Conservation (phyloP, 1,140 invertebrate species). For the Eufriesea mexicana region DNA sequence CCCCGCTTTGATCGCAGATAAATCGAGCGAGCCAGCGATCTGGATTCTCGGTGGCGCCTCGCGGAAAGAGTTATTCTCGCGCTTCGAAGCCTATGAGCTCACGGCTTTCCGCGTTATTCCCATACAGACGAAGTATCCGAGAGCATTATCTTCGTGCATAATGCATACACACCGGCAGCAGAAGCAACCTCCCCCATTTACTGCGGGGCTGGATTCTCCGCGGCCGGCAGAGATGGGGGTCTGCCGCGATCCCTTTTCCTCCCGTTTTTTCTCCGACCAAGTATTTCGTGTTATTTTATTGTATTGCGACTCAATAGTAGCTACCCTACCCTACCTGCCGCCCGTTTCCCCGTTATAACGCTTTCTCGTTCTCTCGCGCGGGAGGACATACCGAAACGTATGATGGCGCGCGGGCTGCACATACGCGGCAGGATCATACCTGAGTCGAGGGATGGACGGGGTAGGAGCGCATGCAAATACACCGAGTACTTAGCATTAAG, state of each 20-base stretch:
- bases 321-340: conserved; percentile 65
- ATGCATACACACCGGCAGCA: conserved; percentile 78
- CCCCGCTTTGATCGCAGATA: neutral
- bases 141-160: conserved; percentile 83
- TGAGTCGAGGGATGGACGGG: conserved; percentile 15
- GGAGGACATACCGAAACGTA: conserved; percentile 49
- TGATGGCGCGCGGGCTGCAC: conserved; percentile 44
- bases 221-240: conserved; percentile 28
- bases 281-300: conserved; percentile 82
- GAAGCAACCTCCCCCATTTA: conserved; percentile 65
- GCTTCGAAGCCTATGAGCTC: conserved; percentile 54
- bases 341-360: conserved; percentile 69
- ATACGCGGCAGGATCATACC: conserved; percentile 24
- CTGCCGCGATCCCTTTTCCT: conserved; percentile 27
- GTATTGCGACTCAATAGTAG: conserved; percentile 81
- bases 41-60: conserved; percentile 52
- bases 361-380: neutral
- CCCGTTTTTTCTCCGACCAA: conserved; percentile 66
- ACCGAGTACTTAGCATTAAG: conserved; percentile 81
- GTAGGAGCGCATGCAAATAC: conserved; percentile 75
- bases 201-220: conserved; percentile 58
- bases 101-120: conserved; percentile 80
- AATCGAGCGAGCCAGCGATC: neutral
- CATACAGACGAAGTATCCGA: conserved; percentile 82
- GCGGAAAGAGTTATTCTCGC: conserved; percentile 58